Conservation (phyloP, 2,888 invertebrate species). For the Cetonia aurata region DNA sequence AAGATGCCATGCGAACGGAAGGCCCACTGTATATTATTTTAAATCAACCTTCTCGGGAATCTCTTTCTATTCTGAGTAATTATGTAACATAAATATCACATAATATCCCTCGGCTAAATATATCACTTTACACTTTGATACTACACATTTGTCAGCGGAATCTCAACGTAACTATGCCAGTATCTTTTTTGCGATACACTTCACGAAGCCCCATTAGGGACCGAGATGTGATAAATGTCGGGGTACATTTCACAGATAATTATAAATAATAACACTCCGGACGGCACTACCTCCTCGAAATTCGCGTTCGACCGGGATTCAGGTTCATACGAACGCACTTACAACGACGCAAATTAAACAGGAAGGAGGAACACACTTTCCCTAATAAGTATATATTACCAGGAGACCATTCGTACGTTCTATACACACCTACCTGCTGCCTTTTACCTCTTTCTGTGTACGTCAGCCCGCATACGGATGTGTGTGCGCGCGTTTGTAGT, state of each 20-base stretch:
- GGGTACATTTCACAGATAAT: constrained; percentile 30
- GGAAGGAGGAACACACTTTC: constrained; percentile 19
- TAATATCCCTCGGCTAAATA: too few species aligned
- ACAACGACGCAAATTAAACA: constrained; percentile 13
- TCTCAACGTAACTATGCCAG: neutral
- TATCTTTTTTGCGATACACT: constrained; percentile 15
- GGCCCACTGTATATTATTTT: too few species aligned
- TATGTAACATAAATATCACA: too few species aligned
- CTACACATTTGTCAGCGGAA: too few species aligned
- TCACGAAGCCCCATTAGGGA: constrained; percentile 5
- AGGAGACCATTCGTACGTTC: too few species aligned
- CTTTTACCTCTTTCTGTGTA: neutral
- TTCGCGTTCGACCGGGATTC: constrained; percentile 25
- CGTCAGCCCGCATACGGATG: neutral
- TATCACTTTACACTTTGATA: too few species aligned
- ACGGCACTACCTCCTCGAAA: constrained; percentile 20
- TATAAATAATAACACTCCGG: constrained; percentile 34
- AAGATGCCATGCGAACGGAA: too few species aligned
- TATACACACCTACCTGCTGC: neutral
- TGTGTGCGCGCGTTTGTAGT: constrained; percentile 1
- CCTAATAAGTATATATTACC: constrained; percentile 10
- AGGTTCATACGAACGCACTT: constrained; percentile 1
- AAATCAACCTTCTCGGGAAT: too few species aligned
- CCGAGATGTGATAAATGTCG: constrained; percentile 25
- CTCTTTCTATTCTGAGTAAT: too few species aligned